These are phyloP conservation scores for Montipora capricornis DNA, from an alignment of 64 coral and sea anemone species.

Conservation along the genomic window DNA sequence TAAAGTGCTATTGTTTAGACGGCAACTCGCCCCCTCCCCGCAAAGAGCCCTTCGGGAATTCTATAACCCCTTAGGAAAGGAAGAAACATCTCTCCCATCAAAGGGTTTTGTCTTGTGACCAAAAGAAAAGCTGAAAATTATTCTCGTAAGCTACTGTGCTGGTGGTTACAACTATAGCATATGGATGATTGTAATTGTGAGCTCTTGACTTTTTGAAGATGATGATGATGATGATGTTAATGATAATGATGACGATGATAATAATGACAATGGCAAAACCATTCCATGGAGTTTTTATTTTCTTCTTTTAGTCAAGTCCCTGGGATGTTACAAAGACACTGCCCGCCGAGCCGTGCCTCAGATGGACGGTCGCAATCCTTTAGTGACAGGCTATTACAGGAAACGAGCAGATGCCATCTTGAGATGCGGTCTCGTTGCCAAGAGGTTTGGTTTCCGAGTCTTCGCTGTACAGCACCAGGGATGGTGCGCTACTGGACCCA, in stretches of 20 bases:
- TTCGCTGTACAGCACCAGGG: conserved; percentile 65
- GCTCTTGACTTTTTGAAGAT: no score
- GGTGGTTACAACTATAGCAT: no score
- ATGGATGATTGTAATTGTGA: no score
- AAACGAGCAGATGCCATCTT: conserved; percentile 20
- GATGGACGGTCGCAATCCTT: conserved; percentile 12
- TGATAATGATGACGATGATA: neutral
- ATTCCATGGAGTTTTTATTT: neutral
- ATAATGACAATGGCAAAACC: neutral
- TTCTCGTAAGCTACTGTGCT: no score
- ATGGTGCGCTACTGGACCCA: conserved; percentile 46
- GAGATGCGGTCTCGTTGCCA: conserved; percentile 48
- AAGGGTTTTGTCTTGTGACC: no score
- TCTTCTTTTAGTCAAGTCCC: neutral
- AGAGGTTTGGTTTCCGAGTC: conserved; percentile 8
- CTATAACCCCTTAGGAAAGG: no score
- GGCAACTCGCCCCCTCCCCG: no score
- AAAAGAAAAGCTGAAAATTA: no score
- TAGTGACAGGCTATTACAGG: conserved; percentile 9
- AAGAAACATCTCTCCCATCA: no score
- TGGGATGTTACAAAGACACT: conserved; percentile 45
- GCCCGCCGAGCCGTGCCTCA: conserved; percentile 30
- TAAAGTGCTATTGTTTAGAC: no score
- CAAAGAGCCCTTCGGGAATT: no score
- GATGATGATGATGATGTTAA: neutral